Percentiles rank a stretch among this genome's conserved stretches.
Evolutionary conservation across 2,888 invertebrate species (phyloP).

Genomic region (Darwinula stevensoni): DNA sequence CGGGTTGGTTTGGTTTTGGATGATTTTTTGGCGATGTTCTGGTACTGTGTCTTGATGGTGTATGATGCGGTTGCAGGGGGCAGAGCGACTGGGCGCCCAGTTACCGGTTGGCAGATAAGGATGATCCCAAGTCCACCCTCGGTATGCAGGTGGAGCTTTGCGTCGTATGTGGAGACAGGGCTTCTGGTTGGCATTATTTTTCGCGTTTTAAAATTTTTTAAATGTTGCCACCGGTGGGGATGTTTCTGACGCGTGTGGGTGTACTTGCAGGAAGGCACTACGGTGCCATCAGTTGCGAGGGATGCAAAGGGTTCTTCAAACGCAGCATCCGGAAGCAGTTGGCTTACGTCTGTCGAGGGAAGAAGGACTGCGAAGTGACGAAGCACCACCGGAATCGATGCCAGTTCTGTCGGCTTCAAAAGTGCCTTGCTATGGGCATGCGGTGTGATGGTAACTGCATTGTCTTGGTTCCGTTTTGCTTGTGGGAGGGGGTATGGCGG

Average conservation of each 20-base stretch:
- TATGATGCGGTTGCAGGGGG: too few relatives aligned
- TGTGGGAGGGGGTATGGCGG: not conserved
- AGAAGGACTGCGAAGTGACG: conserved; percentile 87
- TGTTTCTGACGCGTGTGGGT: not conserved
- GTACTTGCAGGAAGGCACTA: conserved; percentile 41
- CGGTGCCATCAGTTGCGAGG: conserved; percentile 68
- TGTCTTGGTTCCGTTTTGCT: not conserved
- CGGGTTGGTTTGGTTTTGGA: too few relatives aligned
- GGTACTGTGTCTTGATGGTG: too few relatives aligned
- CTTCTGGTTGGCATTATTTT: conserved; percentile 49
- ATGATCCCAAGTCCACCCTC: too few relatives aligned
- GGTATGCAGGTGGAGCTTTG: conserved; percentile 47
- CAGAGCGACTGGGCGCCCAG: too few relatives aligned
- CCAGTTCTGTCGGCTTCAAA: conserved; percentile 91
- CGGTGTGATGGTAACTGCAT: conserved; percentile 91
- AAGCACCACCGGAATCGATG: conserved; percentile 95
- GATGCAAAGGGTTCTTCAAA: conserved; percentile 96
- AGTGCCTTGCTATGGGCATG: conserved; percentile 94
- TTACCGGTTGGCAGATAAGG: too few relatives aligned
- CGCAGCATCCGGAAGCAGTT: conserved; percentile 84
- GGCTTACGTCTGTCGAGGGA: conserved; percentile 84
- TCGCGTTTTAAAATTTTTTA: too few relatives aligned
- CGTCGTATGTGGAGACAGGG: conserved; percentile 82
- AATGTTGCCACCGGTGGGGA: too few relatives aligned
- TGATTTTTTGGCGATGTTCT: too few relatives aligned